phyloP scores from a whole-genome alignment of 2,113 vertebrate genomes.

The Podarcis raffonei region DNA sequence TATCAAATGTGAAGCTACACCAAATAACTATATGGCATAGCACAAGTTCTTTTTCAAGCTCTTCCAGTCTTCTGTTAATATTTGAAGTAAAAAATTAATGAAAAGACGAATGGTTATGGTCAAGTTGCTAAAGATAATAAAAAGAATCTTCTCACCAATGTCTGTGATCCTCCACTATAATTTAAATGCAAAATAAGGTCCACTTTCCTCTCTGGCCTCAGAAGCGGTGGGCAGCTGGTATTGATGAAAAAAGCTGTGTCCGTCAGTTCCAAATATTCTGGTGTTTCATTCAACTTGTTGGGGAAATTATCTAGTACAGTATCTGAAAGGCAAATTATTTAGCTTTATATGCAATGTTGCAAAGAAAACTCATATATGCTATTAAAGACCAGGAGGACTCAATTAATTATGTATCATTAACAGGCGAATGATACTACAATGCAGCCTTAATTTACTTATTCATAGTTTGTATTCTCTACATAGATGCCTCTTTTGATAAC shows the following conservation, averaged over 20 bases:
- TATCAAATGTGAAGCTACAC: neutral
- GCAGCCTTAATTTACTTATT: neutral
- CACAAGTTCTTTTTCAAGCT: neutral
- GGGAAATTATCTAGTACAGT: conserved; percentile 75
- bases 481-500: neutral
- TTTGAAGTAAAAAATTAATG: neutral
- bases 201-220: conserved; percentile 75
- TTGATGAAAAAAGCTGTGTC: conserved; percentile 82
- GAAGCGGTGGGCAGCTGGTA: conserved; percentile 78
- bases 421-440: neutral
- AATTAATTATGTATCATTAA: neutral
- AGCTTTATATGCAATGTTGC: neutral
- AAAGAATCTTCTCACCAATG: conserved; percentile 63
- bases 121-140: conserved; percentile 16
- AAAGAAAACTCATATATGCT: neutral
- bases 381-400: neutral
- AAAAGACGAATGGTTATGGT: neutral
- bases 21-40: neutral
- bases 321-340: conserved; percentile 68
- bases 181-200: conserved; percentile 83
- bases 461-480: neutral
- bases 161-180: conserved; percentile 76
- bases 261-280: conserved; percentile 72
- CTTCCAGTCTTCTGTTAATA: neutral
- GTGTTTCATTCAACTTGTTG: conserved; percentile 68